Conservation (phyloP, 2,113 vertebrate species). For the cattle (Bos taurus) region DNA sequence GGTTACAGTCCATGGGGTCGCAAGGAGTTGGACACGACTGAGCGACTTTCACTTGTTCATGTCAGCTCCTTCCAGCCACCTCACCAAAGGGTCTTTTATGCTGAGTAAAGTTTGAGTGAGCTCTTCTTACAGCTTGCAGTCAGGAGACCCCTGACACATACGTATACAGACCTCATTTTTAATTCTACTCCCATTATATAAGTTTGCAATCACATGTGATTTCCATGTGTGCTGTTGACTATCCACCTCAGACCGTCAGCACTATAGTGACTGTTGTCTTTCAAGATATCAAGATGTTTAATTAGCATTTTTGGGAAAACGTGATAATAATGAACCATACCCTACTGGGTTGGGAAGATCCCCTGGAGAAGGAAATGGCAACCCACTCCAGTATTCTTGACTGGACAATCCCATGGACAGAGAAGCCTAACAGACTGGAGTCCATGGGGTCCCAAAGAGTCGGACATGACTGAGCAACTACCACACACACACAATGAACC, state of each 20-base stretch:
- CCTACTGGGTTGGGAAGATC: background rate
- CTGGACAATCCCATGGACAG: background rate
- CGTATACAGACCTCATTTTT: background rate
- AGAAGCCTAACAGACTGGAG: background rate
- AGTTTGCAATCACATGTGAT: background rate
- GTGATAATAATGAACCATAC: background rate
- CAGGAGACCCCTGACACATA: background rate
- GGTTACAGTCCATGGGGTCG: background rate
- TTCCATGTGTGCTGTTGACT: background rate
- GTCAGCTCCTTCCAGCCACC: background rate
- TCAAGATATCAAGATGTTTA: background rate
- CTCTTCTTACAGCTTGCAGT: background rate
- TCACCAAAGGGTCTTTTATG: background rate
- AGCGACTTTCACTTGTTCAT: background rate
- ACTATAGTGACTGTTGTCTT: background rate
- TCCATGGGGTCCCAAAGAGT: background rate
- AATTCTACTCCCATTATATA: background rate
- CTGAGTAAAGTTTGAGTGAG: background rate
- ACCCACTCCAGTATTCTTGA: background rate
- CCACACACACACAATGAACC: background rate
- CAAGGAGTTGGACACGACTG: background rate
- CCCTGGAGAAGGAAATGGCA: background rate
- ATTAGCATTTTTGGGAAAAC: slow-evolving; percentile 13
- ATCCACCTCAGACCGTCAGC: background rate
- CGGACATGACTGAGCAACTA: accelerated